Conservation (phyloP, 1,140 invertebrate species). For the Arion vulgaris region DNA sequence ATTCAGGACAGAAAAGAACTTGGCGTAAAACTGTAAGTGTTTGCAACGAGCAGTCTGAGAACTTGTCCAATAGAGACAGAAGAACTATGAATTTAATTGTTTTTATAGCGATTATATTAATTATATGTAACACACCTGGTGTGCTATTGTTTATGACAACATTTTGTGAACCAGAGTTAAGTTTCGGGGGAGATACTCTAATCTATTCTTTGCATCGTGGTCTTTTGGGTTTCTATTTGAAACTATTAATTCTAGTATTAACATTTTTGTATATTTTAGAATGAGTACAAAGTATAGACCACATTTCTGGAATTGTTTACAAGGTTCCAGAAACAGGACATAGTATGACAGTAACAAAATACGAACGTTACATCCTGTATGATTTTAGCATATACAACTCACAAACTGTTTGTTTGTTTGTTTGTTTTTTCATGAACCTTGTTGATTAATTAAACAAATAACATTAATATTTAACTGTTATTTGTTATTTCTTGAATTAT, state of each 20-base stretch:
- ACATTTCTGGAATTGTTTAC: too few species aligned
- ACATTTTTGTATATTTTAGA: neutral
- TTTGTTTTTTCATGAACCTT: too few species aligned
- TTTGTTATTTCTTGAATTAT: too few species aligned
- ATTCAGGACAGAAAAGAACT: neutral
- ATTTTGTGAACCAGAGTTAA: neutral
- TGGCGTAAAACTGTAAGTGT: neutral
- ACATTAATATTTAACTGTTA: too few species aligned
- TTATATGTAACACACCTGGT: neutral
- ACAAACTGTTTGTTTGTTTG: too few species aligned
- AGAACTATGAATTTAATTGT: neutral
- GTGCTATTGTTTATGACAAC: neutral
- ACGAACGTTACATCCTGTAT: too few species aligned
- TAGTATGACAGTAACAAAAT: too few species aligned
- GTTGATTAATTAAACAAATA: too few species aligned
- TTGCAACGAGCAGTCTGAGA: neutral
- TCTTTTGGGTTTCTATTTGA: neutral
- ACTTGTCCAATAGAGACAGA: neutral
- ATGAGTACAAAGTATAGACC: too few species aligned
- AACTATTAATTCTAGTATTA: neutral
- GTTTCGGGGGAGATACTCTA: neutral
- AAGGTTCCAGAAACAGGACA: too few species aligned
- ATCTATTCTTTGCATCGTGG: neutral
- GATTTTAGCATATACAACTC: too few species aligned
- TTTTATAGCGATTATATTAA: neutral